These are phyloP conservation scores for Psococerastis gibbosa DNA, from an alignment of 2,888 invertebrate species.

Conservation along the genomic window DNA sequence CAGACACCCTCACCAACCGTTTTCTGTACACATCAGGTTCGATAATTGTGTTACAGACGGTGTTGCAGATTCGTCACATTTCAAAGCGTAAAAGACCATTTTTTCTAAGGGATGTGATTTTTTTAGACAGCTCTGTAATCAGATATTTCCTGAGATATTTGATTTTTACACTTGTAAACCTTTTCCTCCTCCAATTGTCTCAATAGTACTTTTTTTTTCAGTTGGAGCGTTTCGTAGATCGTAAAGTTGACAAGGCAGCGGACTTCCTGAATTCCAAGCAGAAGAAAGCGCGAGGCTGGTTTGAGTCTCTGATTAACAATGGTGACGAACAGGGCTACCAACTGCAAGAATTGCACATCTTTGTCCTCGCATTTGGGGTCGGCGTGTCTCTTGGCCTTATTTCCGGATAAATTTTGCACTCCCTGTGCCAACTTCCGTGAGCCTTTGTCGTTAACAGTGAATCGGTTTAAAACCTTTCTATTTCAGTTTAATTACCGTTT, in stretches of 20 bases:
- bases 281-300: constrained; percentile 56
- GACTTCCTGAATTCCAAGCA: constrained; percentile 48
- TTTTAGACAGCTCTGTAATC: too few relatives aligned
- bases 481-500: too few relatives aligned
- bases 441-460: too few relatives aligned
- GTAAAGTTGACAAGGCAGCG: constrained; percentile 64
- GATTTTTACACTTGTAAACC: constrained; percentile 11
- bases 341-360: constrained; percentile 59
- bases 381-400: constrained; percentile 50
- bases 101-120: too few relatives aligned
- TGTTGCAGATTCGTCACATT: too few relatives aligned
- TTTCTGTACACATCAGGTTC: too few relatives aligned
- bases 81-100: too few relatives aligned
- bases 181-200: constrained; percentile 13
- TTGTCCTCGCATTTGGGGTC: constrained; percentile 58
- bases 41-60: too few relatives aligned
- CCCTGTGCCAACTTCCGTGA: too few relatives aligned
- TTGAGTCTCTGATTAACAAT: constrained; percentile 35
- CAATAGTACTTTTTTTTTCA: constrained; percentile 30
- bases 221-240: constrained; percentile 65
- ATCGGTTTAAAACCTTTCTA: too few relatives aligned
- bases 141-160: too few relatives aligned
- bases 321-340: constrained; percentile 42
- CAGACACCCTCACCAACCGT: too few relatives aligned
- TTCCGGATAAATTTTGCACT: constrained; percentile 3